Conservation (phyloP, 2,888 invertebrate species). For the Pristionchus entomophagus region DNA sequence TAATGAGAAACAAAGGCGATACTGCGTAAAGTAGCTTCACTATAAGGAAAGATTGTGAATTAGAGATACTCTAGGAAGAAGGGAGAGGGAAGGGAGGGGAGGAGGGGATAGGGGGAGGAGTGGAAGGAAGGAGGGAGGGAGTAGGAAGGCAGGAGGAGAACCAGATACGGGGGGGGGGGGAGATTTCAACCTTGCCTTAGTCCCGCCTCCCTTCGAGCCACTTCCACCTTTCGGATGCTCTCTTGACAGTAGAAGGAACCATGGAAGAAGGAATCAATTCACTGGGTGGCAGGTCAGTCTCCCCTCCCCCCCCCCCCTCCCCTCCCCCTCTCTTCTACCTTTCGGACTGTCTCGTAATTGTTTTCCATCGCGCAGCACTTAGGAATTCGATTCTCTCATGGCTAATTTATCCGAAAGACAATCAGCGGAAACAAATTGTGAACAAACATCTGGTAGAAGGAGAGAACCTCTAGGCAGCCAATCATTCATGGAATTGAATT, state of each 20-base stretch:
- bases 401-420: conserved; percentile 26
- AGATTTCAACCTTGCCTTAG: neutral
- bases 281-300: neutral
- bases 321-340: no score
- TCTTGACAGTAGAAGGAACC: neutral
- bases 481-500: conserved; percentile 19
- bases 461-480: neutral
- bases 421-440: neutral
- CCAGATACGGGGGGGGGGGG: conserved; percentile 5
- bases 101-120: neutral
- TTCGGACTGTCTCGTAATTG: no score
- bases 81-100: neutral
- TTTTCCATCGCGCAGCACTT: neutral
- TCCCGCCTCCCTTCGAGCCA: neutral
- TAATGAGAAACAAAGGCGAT: neutral
- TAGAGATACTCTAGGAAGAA: neutral
- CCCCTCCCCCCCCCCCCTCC: no score
- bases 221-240: neutral
- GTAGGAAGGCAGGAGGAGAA: conserved; percentile 4
- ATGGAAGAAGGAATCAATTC: conserved; percentile 10
- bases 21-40: neutral
- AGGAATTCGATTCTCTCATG: neutral
- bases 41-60: conserved; percentile 14
- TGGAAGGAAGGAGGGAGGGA: neutral
- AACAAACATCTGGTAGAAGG: neutral